Evolutionary conservation across 2,888 invertebrate genomes (phyloP).

Genomic region (Ophion ellenae): DNA sequence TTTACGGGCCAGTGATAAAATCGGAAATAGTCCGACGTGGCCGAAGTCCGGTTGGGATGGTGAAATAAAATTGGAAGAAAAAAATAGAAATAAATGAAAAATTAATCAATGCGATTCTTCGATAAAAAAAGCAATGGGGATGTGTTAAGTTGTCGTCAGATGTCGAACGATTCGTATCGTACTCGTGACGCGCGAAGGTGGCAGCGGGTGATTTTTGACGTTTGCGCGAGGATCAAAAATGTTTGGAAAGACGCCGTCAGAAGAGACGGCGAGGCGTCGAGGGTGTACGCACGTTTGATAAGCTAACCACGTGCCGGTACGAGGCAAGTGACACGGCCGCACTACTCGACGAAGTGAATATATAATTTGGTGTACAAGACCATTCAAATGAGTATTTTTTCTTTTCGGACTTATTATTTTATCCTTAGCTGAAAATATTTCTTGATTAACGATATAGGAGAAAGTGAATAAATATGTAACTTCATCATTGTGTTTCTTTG

Average conservation of each 20-base stretch:
- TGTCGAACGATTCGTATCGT: too few relatives aligned
- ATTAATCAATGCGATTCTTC: too few relatives aligned
- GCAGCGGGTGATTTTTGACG: background rate
- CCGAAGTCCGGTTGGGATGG: background rate
- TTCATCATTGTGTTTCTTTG: too few relatives aligned
- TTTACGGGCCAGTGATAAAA: slow-evolving; percentile 18
- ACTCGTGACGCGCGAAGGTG: background rate
- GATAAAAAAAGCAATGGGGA: too few relatives aligned
- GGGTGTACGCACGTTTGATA: slow-evolving; percentile 38
- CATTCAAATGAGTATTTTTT: slow-evolving; percentile 13
- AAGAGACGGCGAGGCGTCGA: slow-evolving; percentile 8
- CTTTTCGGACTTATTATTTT: background rate
- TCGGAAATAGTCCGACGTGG: background rate
- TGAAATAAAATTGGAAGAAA: background rate
- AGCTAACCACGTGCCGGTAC: slow-evolving; percentile 57
- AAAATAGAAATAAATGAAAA: background rate
- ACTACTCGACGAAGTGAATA: slow-evolving; percentile 36
- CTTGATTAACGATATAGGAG: too few relatives aligned
- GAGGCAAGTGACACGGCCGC: slow-evolving; percentile 42
- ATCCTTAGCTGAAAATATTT: too few relatives aligned
- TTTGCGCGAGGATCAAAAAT: slow-evolving; percentile 1
- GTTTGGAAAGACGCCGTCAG: background rate
- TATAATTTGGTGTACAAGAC: slow-evolving; percentile 33
- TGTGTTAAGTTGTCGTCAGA: too few relatives aligned
- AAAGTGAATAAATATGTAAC: too few relatives aligned